Evolutionary conservation across 2,113 vertebrate genomes (phyloP).

Genomic region (Rhinichthys klamathensis): DNA sequence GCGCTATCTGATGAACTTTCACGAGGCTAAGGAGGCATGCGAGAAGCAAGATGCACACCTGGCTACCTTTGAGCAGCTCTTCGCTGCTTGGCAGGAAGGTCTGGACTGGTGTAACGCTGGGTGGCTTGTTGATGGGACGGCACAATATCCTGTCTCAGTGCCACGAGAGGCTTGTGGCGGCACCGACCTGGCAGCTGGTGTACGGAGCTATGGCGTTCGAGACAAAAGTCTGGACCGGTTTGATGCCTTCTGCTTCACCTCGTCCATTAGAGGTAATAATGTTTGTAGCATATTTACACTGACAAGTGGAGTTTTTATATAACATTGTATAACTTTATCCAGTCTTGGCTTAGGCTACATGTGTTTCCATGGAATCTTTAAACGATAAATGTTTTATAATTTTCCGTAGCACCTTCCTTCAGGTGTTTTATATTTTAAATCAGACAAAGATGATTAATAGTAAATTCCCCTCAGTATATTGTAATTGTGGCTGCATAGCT

Average conservation of each 20-base stretch:
- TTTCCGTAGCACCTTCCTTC: neutral
- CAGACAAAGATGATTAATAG: slow-evolving; percentile 28
- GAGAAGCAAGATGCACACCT: slow-evolving; percentile 82
- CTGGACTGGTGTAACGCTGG: slow-evolving; percentile 88
- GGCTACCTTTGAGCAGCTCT: slow-evolving; percentile 89
- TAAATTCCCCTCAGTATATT: neutral
- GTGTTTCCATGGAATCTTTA: neutral
- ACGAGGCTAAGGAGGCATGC: slow-evolving; percentile 80
- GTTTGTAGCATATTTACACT: neutral
- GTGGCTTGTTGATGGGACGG: slow-evolving; percentile 90
- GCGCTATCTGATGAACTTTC: slow-evolving; percentile 87
- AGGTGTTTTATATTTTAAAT: slow-evolving; percentile 26
- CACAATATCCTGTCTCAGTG: slow-evolving; percentile 84
- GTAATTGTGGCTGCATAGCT: slow-evolving; percentile 1
- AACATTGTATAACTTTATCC: neutral
- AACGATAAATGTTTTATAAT: neutral
- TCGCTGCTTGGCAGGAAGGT: slow-evolving; percentile 82
- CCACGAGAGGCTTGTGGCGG: slow-evolving; percentile 78
- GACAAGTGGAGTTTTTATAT: too few species aligned
- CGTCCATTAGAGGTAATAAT: slow-evolving; percentile 77
- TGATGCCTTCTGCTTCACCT: slow-evolving; percentile 91
- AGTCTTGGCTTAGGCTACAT: neutral
- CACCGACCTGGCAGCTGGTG: slow-evolving; percentile 75
- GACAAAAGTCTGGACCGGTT: slow-evolving; percentile 79
- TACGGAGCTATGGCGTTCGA: slow-evolving; percentile 86